These are phyloP conservation scores for Penelope pileata DNA, from an alignment of 2,113 vertebrate genomes.

Conservation along the genomic window DNA sequence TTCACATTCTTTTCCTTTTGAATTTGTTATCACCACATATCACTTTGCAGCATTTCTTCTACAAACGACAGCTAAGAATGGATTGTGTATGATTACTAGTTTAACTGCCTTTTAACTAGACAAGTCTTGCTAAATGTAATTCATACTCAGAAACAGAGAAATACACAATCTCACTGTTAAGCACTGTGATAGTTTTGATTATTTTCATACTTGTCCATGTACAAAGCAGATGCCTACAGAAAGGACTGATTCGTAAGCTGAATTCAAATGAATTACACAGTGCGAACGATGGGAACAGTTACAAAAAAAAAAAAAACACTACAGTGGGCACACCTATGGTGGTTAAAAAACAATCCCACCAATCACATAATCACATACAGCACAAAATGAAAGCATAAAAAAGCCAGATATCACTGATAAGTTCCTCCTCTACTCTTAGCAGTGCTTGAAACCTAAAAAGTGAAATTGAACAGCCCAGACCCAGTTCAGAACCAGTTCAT, in stretches of 20 bases:
- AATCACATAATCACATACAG: neutral
- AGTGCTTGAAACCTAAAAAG: neutral
- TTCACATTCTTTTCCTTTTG: constrained; percentile 75
- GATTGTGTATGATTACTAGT: constrained; percentile 56
- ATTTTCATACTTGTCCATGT: constrained; percentile 19
- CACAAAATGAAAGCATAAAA: neutral
- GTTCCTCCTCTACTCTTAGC: neutral
- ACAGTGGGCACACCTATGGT: neutral
- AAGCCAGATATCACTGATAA: neutral
- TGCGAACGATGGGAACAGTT: neutral
- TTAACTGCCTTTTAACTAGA: constrained; percentile 71
- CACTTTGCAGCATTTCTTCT: constrained; percentile 64
- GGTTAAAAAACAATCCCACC: neutral
- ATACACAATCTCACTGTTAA: constrained; percentile 8
- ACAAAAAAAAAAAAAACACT: neutral
- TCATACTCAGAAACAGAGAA: constrained; percentile 56
- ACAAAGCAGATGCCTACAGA: neutral
- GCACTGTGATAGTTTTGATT: neutral
- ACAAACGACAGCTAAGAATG: constrained; percentile 39
- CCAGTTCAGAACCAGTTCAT: neutral
- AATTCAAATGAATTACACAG: neutral
- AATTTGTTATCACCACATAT: constrained; percentile 75
- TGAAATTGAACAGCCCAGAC: neutral
- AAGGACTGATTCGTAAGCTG: constrained; percentile 12
- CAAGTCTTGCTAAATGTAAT: constrained; percentile 45